Conservation (phyloP, 2,797 vertebrate genomes). For the Sebastes nivosus region DNA sequence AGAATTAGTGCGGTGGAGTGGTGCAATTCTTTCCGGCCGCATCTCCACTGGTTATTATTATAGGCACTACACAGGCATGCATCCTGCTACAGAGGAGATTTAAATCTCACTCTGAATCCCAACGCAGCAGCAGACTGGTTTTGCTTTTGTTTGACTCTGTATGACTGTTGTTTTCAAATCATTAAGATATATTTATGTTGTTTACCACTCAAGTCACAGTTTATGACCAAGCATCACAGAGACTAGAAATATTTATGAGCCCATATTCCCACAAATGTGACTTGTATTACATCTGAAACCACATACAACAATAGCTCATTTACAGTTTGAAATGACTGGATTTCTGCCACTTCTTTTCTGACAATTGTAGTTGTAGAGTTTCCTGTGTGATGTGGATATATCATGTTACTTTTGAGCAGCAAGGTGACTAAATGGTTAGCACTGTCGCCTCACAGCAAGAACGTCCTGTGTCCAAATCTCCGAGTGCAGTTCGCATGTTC, state of each 20-base stretch:
- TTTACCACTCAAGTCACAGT: not conserved
- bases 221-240: not conserved
- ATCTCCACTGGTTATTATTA: conserved; percentile 13
- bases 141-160: not conserved
- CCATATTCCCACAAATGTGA: not conserved
- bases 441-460: not conserved
- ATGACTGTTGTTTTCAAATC: not conserved
- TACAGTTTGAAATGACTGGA: not conserved
- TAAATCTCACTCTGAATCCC: conserved; percentile 6
- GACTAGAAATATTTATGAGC: not conserved
- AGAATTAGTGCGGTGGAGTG: conserved; percentile 6
- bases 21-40: not conserved
- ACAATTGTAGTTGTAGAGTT: not conserved
- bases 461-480: conserved; percentile 18
- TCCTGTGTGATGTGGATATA: not conserved
- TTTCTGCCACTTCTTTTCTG: not conserved
- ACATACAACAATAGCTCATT: not conserved
- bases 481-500: conserved; percentile 8
- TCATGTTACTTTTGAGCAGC: not conserved
- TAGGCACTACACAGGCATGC: not conserved
- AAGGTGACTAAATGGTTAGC: not conserved
- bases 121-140: not conserved
- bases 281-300: not conserved
- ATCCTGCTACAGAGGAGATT: not conserved
- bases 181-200: not conserved